Conservation (phyloP, 2,113 vertebrate species). For the Acinonyx jubatus region DNA sequence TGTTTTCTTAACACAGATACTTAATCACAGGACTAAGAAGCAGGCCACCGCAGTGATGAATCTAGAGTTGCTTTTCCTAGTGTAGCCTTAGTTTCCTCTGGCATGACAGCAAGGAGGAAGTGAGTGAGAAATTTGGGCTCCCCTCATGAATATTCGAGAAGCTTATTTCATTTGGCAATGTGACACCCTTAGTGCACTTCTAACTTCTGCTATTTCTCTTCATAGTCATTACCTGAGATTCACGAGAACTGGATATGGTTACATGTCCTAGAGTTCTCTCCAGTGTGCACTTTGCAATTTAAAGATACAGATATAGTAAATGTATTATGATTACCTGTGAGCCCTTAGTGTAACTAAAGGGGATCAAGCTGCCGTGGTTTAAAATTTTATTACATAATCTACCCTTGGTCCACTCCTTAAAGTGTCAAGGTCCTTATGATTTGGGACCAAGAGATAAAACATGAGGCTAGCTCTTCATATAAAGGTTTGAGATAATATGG, state of each 20-base stretch:
- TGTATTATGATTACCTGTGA: conserved; percentile 72
- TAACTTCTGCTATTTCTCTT: conserved; percentile 27
- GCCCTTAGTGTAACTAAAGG: conserved; percentile 55
- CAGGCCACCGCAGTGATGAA: not conserved
- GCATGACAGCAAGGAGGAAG: not conserved
- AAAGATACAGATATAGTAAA: conserved; percentile 70
- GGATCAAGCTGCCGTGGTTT: conserved; percentile 23
- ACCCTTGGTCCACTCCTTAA: conserved; percentile 65
- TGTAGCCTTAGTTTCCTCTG: not conserved
- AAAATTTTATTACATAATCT: conserved; percentile 66
- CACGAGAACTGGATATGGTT: conserved; percentile 19
- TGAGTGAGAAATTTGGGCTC: not conserved
- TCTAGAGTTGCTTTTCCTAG: not conserved
- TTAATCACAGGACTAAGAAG: not conserved
- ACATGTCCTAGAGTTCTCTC: conserved; percentile 25
- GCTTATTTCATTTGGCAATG: conserved; percentile 36
- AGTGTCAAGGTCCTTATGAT: conserved; percentile 61
- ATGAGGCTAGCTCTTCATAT: not conserved
- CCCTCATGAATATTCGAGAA: conserved; percentile 36
- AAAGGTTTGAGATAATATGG: conserved; percentile 9
- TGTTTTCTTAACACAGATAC: not conserved
- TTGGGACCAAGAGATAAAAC: conserved; percentile 40
- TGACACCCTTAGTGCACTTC: not conserved
- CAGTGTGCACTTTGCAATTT: conserved; percentile 69
- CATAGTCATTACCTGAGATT: conserved; percentile 60